Percentiles rank a stretch among this genome's conserved stretches.
phyloP scores from a whole-genome alignment of 2,888 invertebrate genomes.

The Hypsopygia costalis region DNA sequence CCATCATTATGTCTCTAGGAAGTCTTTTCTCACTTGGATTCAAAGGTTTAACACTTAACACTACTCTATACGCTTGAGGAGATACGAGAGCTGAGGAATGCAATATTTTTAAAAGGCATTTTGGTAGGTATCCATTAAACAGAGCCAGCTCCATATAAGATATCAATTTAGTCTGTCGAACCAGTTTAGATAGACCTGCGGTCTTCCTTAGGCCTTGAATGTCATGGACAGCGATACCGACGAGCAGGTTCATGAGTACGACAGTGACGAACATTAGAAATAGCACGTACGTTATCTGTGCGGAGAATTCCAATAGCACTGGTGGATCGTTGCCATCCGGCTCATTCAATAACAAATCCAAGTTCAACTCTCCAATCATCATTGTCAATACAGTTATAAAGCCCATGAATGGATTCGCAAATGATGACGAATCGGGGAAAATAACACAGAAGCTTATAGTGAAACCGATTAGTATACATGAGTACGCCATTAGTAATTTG shows the following conservation, averaged over 20 bases:
- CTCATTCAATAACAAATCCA: slow-evolving; percentile 87
- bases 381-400: slow-evolving; percentile 92
- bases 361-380: slow-evolving; percentile 93
- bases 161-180: slow-evolving; percentile 92
- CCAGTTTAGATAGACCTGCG: slow-evolving; percentile 90
- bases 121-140: slow-evolving; percentile 89
- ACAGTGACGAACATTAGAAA: slow-evolving; percentile 92
- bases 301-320: slow-evolving; percentile 88
- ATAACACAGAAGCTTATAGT: slow-evolving; percentile 94
- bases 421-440: slow-evolving; percentile 90
- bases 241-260: slow-evolving; percentile 91
- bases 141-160: slow-evolving; percentile 91
- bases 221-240: slow-evolving; percentile 93
- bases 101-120: slow-evolving; percentile 85
- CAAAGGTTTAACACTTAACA: slow-evolving; percentile 89
- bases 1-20: slow-evolving; percentile 88
- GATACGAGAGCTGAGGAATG: slow-evolving; percentile 90
- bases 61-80: slow-evolving; percentile 90
- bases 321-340: slow-evolving; percentile 89
- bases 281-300: slow-evolving; percentile 89
- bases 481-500: slow-evolving; percentile 91
- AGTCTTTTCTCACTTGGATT: slow-evolving; percentile 91
- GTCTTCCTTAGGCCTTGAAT: slow-evolving; percentile 93
- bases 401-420: slow-evolving; percentile 91
- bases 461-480: slow-evolving; percentile 91